phyloP scores from a whole-genome alignment of 2,113 vertebrate species.

The Bagarius yarrelli region DNA sequence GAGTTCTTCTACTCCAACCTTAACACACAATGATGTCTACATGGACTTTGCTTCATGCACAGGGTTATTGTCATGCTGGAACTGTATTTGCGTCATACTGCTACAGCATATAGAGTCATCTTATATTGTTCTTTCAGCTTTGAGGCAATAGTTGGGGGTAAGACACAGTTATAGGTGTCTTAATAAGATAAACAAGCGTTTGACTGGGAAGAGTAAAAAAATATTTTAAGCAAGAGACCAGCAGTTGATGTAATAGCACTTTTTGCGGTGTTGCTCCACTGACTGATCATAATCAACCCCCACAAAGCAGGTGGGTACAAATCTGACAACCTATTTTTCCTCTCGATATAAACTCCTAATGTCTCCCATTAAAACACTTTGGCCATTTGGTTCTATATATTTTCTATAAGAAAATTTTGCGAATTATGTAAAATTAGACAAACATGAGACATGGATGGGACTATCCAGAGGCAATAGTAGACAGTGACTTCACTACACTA shows the following conservation, averaged over 20 bases:
- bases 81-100: too few relatives aligned
- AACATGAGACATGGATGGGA: too few relatives aligned
- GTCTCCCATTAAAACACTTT: background rate
- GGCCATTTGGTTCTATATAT: background rate
- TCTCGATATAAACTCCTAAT: conserved; percentile 24
- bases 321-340: background rate
- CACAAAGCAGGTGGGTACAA: conserved; percentile 28
- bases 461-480: background rate
- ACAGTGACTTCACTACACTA: background rate
- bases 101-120: too few relatives aligned
- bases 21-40: too few relatives aligned
- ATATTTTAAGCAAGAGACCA: conserved; percentile 35
- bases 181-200: too few relatives aligned
- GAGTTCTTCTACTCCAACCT: too few relatives aligned
- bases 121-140: too few relatives aligned
- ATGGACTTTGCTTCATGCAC: too few relatives aligned
- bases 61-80: too few relatives aligned
- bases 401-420: conserved; percentile 15
- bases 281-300: conserved; percentile 25
- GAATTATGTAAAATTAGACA: conserved; percentile 12
- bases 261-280: conserved; percentile 23
- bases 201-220: background rate
- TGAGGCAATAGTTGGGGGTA: too few relatives aligned
- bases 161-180: too few relatives aligned
- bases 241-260: conserved; percentile 13